phyloP scores from a whole-genome alignment of 2,113 vertebrate species.

The Isichthys henryi region DNA sequence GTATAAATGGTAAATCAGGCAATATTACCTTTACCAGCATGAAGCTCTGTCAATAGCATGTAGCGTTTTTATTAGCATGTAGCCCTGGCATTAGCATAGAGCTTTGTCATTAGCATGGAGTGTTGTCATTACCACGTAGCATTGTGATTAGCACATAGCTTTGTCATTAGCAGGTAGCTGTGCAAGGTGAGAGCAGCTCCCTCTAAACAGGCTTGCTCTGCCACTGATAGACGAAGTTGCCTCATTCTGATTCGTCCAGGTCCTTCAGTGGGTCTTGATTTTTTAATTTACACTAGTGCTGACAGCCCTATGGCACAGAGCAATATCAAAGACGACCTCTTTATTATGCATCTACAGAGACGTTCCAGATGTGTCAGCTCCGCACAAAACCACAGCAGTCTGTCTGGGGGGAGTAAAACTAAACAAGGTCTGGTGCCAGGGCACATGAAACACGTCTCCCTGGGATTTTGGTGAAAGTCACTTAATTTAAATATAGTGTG shows the following conservation, averaged over 20 bases:
- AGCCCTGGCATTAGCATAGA: background rate
- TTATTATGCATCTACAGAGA: no score
- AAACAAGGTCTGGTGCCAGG: no score
- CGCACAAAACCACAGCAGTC: no score
- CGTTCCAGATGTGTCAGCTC: no score
- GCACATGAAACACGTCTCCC: no score
- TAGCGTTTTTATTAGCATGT: background rate
- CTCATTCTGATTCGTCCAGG: background rate
- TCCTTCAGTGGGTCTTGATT: background rate
- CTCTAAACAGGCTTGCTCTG: background rate
- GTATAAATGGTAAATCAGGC: background rate
- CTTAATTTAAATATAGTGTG: no score
- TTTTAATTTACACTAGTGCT: background rate
- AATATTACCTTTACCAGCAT: background rate
- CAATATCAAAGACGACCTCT: no score
- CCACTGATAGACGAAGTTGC: background rate
- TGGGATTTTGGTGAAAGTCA: no score
- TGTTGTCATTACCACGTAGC: no score
- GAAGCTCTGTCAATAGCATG: background rate
- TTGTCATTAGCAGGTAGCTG: background rate
- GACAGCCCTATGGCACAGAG: background rate
- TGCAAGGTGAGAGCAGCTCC: background rate
- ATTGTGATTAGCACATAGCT: no score
- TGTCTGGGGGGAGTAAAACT: no score
- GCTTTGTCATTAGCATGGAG: background rate